Percentiles rank a stretch among this genome's conserved stretches.
phyloP scores from a whole-genome alignment of 2,113 vertebrate species.

The Larimichthys polyactis region DNA sequence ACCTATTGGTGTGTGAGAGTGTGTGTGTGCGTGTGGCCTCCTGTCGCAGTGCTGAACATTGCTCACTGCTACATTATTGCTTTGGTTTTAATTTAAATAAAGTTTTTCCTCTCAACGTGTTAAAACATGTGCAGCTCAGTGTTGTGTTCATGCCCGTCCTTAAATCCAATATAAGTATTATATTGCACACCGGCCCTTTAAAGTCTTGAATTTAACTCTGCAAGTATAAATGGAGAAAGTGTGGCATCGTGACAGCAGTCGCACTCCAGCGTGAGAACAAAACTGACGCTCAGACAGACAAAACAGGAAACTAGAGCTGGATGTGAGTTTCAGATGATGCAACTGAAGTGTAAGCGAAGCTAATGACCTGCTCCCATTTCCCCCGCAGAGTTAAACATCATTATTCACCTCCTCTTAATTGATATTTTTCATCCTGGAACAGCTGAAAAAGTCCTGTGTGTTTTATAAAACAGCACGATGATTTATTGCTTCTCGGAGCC shows the following conservation, averaged over 20 bases:
- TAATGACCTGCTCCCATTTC: background rate
- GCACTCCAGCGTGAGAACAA: no score
- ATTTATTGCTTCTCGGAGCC: background rate
- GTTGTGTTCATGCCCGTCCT: background rate
- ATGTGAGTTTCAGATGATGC: conserved; percentile 14
- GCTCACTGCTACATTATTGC: conserved; percentile 65
- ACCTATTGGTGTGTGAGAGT: background rate
- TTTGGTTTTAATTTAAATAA: conserved; percentile 86
- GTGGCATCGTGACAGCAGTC: background rate
- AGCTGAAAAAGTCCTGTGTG: background rate
- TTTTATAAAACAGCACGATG: background rate
- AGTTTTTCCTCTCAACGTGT: conserved; percentile 68
- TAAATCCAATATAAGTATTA: no score
- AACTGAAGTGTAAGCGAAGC: conserved; percentile 2
- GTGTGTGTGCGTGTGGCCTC: conserved; percentile 11
- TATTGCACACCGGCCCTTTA: no score
- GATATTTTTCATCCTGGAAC: background rate
- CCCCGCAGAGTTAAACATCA: background rate
- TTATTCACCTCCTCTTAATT: background rate
- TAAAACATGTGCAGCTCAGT: conserved; percentile 2
- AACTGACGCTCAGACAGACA: background rate
- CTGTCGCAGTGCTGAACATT: conserved; percentile 47
- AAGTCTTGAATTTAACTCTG: no score
- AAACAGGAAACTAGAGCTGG: background rate
- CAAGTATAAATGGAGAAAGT: background rate